Conservation (phyloP, 2,888 invertebrate species). For the Cerceris ruficornis region DNA sequence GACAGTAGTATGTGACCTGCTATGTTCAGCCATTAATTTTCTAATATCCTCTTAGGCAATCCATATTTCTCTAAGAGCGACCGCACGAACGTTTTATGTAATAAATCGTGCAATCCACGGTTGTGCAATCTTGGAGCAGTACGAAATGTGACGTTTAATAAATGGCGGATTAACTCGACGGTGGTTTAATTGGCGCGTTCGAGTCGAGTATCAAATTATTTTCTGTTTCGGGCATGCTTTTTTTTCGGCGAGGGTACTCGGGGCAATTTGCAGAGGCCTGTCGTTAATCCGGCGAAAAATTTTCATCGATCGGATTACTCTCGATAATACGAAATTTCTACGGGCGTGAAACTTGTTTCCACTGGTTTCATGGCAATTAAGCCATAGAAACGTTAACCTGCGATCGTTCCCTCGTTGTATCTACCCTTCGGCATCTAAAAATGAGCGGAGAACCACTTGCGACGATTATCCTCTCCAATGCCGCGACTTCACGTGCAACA, state of each 20-base stretch:
- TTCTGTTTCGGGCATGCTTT: background rate
- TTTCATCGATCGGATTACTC: background rate
- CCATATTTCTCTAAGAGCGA: background rate
- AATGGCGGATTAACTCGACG: background rate
- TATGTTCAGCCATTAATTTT: conserved; percentile 34
- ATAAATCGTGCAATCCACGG: conserved; percentile 32
- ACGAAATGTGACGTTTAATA: conserved; percentile 10
- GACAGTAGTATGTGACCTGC: background rate
- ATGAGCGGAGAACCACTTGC: conserved; percentile 26
- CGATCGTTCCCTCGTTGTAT: background rate
- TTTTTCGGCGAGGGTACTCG: background rate
- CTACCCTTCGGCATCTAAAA: background rate
- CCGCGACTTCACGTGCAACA: conserved; percentile 49
- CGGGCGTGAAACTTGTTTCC: background rate
- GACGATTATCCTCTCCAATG: conserved; percentile 30
- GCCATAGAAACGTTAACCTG: too few species aligned
- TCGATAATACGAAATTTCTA: background rate
- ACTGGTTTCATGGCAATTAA: background rate
- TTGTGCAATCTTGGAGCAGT: conserved; percentile 24
- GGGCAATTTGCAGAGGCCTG: background rate
- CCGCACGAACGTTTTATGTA: conserved; percentile 19
- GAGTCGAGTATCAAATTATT: conserved; percentile 16
- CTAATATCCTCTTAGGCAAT: conserved; percentile 45
- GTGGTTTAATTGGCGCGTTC: background rate
- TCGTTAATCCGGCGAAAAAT: background rate